A percentile compares a stretch with the other conserved stretches of the same genome.
Evolutionary conservation across 2,113 vertebrate species (phyloP).

Genomic region (Odocoileus hemionus): DNA sequence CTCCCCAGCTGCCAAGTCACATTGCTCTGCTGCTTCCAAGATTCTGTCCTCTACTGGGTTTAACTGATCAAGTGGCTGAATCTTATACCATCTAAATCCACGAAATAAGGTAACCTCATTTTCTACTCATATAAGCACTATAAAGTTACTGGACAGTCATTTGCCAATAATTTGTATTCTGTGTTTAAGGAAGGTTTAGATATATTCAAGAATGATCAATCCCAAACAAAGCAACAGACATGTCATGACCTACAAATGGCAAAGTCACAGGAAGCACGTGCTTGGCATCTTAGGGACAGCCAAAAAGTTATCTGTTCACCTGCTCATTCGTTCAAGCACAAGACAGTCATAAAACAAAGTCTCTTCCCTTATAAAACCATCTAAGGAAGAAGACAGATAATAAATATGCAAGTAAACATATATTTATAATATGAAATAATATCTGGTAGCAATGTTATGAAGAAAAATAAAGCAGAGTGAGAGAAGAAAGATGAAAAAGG

Average conservation of each 20-base stretch:
- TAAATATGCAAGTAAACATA: background rate
- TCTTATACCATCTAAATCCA: background rate
- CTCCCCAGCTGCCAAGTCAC: background rate
- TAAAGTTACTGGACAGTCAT: background rate
- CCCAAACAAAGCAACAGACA: background rate
- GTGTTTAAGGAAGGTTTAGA: background rate
- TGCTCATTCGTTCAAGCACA: background rate
- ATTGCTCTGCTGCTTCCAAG: slow-evolving; percentile 2
- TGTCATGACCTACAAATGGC: background rate
- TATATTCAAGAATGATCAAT: background rate
- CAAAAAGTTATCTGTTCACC: background rate
- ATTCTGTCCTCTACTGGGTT: background rate
- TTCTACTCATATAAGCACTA: background rate
- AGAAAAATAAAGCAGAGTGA: background rate
- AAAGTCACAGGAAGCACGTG: background rate
- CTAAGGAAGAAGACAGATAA: background rate
- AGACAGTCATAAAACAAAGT: slow-evolving; percentile 8
- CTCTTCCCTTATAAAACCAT: slow-evolving; percentile 14
- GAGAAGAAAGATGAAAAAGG: background rate
- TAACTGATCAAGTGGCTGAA: background rate
- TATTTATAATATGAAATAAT: background rate
- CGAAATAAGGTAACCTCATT: background rate
- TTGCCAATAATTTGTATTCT: background rate
- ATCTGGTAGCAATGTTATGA: background rate
- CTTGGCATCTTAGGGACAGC: background rate